Percentiles rank a stretch among this genome's conserved stretches.
Conservation (phyloP, 2,888 invertebrate genomes). For the Papilio protenor region DNA sequence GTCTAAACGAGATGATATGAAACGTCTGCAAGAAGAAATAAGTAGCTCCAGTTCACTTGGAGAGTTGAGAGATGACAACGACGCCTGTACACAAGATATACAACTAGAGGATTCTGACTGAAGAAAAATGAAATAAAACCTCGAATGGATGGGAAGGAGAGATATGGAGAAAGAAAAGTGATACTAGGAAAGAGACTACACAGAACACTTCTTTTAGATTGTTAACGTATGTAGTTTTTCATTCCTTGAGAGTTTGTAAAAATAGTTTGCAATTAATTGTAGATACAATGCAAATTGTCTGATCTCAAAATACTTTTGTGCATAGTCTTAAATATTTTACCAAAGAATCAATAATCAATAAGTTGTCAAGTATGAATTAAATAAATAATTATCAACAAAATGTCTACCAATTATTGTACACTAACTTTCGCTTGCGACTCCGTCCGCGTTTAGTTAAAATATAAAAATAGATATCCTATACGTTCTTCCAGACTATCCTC, state of each 20-base stretch:
- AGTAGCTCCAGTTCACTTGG: slow-evolving; percentile 48
- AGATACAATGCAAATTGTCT: not conserved
- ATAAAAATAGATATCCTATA: no score
- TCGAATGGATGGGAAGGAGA: not conserved
- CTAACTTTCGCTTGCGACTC: no score
- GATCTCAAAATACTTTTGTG: not conserved
- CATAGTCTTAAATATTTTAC: not conserved
- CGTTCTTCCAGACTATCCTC: no score
- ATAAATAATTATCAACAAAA: not conserved
- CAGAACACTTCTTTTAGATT: no score
- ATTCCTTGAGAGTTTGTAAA: not conserved
- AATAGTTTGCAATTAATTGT: not conserved
- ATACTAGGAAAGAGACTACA: not conserved
- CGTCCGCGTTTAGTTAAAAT: no score
- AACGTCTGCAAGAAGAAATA: slow-evolving; percentile 59
- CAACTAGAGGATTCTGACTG: slow-evolving; percentile 45
- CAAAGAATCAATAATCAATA: not conserved
- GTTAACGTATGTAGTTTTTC: no score
- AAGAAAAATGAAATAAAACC: not conserved
- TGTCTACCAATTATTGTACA: not conserved
- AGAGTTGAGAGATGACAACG: slow-evolving; percentile 39
- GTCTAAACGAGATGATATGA: slow-evolving; percentile 59
- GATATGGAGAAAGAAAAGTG: not conserved
- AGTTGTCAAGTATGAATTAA: not conserved
- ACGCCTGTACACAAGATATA: slow-evolving; percentile 45